Base-by-base conservation (phyloP, 2,797 vertebrate species). In the Xyrichtys novacula region DNA sequence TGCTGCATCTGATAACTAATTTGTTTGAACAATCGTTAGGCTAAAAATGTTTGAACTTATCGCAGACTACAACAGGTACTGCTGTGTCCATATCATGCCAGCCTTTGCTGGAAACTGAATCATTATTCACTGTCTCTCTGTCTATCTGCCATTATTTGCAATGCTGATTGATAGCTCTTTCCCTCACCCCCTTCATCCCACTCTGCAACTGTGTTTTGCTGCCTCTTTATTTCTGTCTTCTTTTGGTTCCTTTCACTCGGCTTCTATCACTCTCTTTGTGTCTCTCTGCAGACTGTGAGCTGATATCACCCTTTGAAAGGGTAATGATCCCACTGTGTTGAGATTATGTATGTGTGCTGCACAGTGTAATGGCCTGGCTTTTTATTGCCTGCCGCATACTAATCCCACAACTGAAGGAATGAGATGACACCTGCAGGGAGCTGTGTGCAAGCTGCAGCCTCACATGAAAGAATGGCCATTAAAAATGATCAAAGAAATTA, bases 401-500 rank as follows among this genome's bases (percentile, higher is more conserved):
- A 93, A 94, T 90, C 88, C 84, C 92, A 88, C 89, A 91, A 91
- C 91, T 90, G 92, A 93, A 88, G 75, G 79, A 92, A 81, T 89
- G 90, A 93, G 91, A 93, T 85, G 91, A 92, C 85, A 90, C 92
- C 93, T 94, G 92, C 93, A 93, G 94, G 91, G 91, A 89, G 88
- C 83, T 85, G 88, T 87, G 90, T 88, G 85, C 58, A 78, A 88
- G 88, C 89, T 87, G 78, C 85, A 91, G 85, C 88, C 88, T 79
- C 90, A 93, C 89, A 91, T 93, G 84, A 94, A 94, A 93, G 89
- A 91, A 84, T 85, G 78, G 81, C 92, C 87, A 89, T 92, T 89
- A 88, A 91, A 94, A 89, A 93, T 90, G 86, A 93, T 92, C 91
- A 94, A 95, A 94, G 85, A 90, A 93, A 94, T 94, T 89, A 93